Evolutionary conservation across 2,113 vertebrate species (phyloP), one percentile per base, ranked within the genome.

Genomic region (Dromiciops gliroides): DNA sequence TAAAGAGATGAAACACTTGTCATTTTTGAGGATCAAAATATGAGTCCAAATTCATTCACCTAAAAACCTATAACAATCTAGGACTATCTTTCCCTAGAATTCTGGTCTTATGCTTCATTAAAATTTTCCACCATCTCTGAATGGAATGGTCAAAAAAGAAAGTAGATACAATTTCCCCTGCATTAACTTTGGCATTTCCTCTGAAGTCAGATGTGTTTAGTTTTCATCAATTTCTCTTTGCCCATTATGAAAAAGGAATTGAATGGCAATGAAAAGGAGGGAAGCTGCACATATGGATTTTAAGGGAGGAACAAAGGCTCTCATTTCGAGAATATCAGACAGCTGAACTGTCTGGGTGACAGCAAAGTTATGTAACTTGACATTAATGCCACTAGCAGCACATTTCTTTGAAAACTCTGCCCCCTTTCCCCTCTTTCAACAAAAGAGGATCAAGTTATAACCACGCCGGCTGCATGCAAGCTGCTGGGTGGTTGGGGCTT

Each of bases 371-470:
- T 96, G 96, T 97, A 96, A 98, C 97, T 90, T 97, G 97, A 98
- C 97, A 97, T 96, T 94, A 97, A 96, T 96, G 94, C 96, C 97
- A 97, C 94, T 89, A 93, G 89, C 93, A 95, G 92, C 97, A 98
- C 96, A 96, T 60, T 98, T 97, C 94, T 90, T 90, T 95, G 51
- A 97, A 95, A 97, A 97, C 96, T 96, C 97, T 96, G 96, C 95
- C 95, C 95, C 94, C 93, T 92, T 97, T 91, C 93, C 48, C 94
- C 96, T 95, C 96, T 97, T 97, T 97, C 90, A 95, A 98, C 97
- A 97, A 96, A 60, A 24, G 19, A 90, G 93, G 96, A 93, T 97
- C 97, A 97, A 67, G 91, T 98, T 98, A 96, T 97, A 96, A 96
- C 94, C 96, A 96, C 97, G 97, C 97, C 0, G 6, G 75, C 97